Percentiles rank a stretch among this genome's conserved stretches.
These are phyloP conservation scores for Sitophilus oryzae DNA, from an alignment of 1,140 invertebrate genomes.

Conservation along the genomic window DNA sequence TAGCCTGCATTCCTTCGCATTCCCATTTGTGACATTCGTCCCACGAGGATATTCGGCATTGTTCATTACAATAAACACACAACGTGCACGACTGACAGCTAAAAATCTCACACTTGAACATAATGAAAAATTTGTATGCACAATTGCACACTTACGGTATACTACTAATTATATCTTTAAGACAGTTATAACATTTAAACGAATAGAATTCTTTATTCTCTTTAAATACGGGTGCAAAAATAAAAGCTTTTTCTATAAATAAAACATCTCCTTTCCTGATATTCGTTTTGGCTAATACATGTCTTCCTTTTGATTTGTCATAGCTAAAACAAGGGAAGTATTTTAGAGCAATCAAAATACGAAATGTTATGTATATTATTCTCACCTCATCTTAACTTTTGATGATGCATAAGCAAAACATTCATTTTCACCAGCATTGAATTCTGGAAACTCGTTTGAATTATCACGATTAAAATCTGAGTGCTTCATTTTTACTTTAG, in stretches of 20 bases:
- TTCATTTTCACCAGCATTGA: conserved; percentile 33
- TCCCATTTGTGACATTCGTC: conserved; percentile 65
- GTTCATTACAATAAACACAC: conserved; percentile 59
- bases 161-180: conserved; percentile 32
- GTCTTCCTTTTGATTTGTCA: conserved; percentile 46
- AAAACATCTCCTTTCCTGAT: conserved; percentile 58
- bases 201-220: conserved; percentile 34
- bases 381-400: conserved; percentile 36
- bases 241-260: conserved; percentile 66
- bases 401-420: conserved; percentile 36
- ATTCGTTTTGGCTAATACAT: conserved; percentile 49
- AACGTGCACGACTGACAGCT: conserved; percentile 58
- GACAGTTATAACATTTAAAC: conserved; percentile 40
- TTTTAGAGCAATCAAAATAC: neutral
- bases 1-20: conserved; percentile 58
- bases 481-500: conserved; percentile 22
- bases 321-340: conserved; percentile 32
- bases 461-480: conserved; percentile 20
- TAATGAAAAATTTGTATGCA: neutral
- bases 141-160: conserved; percentile 33
- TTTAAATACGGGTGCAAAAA: conserved; percentile 49
- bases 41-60: conserved; percentile 57
- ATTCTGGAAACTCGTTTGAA: conserved; percentile 30
- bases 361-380: neutral
- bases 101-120: neutral